These are phyloP conservation scores for Pseudomyrmex dendroicus DNA, from an alignment of 1,140 invertebrate genomes.

Conservation along the genomic window DNA sequence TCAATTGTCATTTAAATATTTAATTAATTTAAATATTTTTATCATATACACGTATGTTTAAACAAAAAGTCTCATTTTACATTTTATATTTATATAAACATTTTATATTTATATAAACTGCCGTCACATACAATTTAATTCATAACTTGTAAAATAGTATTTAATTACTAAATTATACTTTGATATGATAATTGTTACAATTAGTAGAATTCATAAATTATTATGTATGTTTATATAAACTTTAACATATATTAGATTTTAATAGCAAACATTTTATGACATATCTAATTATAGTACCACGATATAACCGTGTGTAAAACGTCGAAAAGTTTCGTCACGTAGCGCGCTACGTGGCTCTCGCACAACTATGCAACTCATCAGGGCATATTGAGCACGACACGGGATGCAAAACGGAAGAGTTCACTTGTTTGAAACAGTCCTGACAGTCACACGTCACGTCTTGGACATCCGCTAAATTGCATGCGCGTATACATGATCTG, in stretches of 20 bases:
- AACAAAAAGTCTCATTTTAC: background rate
- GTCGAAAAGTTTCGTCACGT: conserved; percentile 49
- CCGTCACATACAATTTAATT: background rate
- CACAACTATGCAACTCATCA: conserved; percentile 34
- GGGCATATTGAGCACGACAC: conserved; percentile 27
- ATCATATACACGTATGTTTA: too few species aligned
- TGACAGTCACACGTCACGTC: background rate
- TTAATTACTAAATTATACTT: conserved; percentile 7
- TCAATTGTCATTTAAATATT: too few species aligned
- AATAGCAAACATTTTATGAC: background rate
- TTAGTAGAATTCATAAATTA: background rate
- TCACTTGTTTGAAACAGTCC: conserved; percentile 22
- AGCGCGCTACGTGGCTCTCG: conserved; percentile 3
- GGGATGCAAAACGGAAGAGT: conserved; percentile 25
- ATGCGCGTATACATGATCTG: conserved; percentile 8
- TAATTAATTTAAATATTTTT: too few species aligned
- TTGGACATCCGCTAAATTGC: conserved; percentile 50
- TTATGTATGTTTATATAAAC: background rate
- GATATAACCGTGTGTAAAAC: conserved; percentile 14
- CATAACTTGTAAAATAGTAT: background rate
- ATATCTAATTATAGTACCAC: conserved; percentile 31
- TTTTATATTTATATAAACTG: background rate
- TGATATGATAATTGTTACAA: background rate
- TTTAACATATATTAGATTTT: conserved; percentile 1
- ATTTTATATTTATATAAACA: too few species aligned